A percentile compares a stretch with the other conserved stretches of the same genome.
Evolutionary conservation across 1,140 invertebrate species (phyloP).

Genomic region (Cardiocondyla obscurior): DNA sequence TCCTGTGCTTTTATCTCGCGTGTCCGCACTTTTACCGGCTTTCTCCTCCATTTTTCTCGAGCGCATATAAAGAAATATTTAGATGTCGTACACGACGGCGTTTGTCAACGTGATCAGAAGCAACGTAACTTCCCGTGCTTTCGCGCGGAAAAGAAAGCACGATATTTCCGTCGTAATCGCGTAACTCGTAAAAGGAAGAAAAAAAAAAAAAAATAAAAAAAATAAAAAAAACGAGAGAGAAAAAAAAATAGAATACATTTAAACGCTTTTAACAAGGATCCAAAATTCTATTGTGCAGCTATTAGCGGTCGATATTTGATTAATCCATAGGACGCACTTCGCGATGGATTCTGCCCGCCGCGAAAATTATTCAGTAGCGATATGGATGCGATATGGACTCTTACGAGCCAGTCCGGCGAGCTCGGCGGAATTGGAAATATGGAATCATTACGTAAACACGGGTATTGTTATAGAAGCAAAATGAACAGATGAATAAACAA

Average conservation of each 20-base stretch:
- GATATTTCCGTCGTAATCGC: not conserved
- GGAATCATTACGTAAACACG: not conserved
- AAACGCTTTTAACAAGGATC: conserved; percentile 14
- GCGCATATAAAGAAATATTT: conserved; percentile 8
- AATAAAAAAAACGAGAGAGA: too few relatives aligned
- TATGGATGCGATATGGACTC: not conserved
- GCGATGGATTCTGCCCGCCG: not conserved
- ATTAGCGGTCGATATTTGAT: conserved; percentile 45
- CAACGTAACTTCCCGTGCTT: not conserved
- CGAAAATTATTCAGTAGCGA: conserved; percentile 2
- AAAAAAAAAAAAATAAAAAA: too few relatives aligned
- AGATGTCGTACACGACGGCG: not conserved
- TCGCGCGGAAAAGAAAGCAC: not conserved
- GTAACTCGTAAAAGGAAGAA: too few relatives aligned
- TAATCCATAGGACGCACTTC: not conserved
- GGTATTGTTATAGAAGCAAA: not conserved
- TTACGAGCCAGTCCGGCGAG: not conserved
- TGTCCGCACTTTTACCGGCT: not conserved
- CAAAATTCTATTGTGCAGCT: not conserved
- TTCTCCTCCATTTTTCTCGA: not conserved
- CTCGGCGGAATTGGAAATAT: not conserved
- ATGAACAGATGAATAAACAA: not conserved
- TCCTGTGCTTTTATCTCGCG: not conserved
- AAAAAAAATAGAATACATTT: not conserved
- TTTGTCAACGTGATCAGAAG: not conserved